phyloP scores from a whole-genome alignment of 2,888 invertebrate genomes.

The Sipha maydis region DNA sequence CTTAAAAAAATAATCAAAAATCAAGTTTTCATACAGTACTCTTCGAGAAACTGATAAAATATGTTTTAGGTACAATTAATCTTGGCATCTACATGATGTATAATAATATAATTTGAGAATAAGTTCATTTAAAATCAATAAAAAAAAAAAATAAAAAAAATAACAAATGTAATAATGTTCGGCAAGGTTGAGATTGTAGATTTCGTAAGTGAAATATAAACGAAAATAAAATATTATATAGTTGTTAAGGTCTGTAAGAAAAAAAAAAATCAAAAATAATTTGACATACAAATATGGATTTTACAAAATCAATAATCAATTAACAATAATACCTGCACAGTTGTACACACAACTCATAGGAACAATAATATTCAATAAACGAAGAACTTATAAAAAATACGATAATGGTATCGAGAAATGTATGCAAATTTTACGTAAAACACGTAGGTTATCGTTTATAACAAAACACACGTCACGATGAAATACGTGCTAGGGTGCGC shows the following conservation, averaged over 20 bases:
- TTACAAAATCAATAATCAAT: background rate
- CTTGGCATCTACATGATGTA: background rate
- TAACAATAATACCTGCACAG: background rate
- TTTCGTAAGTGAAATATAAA: background rate
- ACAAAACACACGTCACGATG: background rate
- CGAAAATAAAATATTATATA: background rate
- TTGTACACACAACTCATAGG: background rate
- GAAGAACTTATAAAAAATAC: background rate
- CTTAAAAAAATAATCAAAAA: conserved; percentile 23
- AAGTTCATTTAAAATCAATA: background rate
- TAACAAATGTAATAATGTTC: background rate
- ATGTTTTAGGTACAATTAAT: background rate
- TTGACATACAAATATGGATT: background rate
- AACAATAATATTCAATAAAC: background rate
- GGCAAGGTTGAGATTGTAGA: background rate
- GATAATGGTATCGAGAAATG: background rate
- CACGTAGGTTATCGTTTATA: background rate
- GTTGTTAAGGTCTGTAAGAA: background rate
- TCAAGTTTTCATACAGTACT: background rate
- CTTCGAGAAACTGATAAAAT: background rate
- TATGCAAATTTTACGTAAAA: too few species aligned
- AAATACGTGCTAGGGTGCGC: background rate
- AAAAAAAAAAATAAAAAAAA: background rate
- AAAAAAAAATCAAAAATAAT: background rate
- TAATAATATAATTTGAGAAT: background rate